Evolutionary conservation across 2,888 invertebrate genomes (phyloP), one percentile per base, ranked within the genome.

Genomic region (Tromatobia lineatoria): DNA sequence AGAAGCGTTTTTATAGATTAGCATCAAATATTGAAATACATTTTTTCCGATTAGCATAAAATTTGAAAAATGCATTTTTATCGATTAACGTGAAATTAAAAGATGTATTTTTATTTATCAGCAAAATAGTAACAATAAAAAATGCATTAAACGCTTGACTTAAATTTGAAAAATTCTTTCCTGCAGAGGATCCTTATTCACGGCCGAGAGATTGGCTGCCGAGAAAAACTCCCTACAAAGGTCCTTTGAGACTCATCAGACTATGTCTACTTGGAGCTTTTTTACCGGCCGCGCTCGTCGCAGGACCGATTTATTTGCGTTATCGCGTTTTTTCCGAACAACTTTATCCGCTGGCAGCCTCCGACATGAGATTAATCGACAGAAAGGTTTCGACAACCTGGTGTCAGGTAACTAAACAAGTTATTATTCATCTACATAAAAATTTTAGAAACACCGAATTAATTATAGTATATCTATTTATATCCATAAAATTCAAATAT

Each of bases 361-460:
- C 97, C 0, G 97, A 97, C 91, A 97, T 97, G 95, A 94, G 97
- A 83, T 94, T 97, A 80, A 95, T 97, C 85, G 97, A 97, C 92
- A 95, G 95, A 89, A 96, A 95, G 94, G 95, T 97, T 86, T 97
- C 97, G 0, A 96, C 97, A 0, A 96, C 96, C 20, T 97, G 97
- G 97, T 97, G 97, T 91, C 96, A 97, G 95, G 97, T 97, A 94
- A 18, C 20, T 0, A 38, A 54, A 6, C 6, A 7, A 38, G 11
- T 18, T 6, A 15, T 61, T n/a, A 4, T 29, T 29, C 11, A 23
- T 66, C 13, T 42, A 18, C 2, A 13, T 25, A 38, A 38, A 10
- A 38, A 38, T 38, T 38, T 29, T 3, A 29, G 29, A 2, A 29
- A 29, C n/a, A n/a, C 34, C 34, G 7, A 38, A 38, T 38, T 38